Evolutionary conservation across 2,113 vertebrate species (phyloP).

Genomic region (Phrynosoma platyrhinos): DNA sequence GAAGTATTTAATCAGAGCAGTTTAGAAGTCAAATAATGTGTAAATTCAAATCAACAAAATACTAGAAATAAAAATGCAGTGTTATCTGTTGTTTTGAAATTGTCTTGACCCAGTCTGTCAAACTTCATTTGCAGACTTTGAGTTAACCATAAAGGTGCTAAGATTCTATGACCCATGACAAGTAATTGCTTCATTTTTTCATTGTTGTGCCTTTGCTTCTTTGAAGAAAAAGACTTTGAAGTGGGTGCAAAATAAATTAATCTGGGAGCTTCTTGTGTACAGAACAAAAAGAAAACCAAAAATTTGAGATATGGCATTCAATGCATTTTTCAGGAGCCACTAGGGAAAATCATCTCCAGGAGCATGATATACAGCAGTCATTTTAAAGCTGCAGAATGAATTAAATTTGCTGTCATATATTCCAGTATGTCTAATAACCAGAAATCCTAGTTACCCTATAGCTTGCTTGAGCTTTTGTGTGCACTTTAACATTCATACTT

Average conservation of each 20-base stretch:
- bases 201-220: not conserved
- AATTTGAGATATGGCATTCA: conserved; percentile 40
- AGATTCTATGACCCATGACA: not conserved
- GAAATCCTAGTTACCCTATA: conserved; percentile 19
- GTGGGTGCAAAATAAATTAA: conserved; percentile 33
- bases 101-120: conserved; percentile 21
- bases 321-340: conserved; percentile 25
- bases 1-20: conserved; percentile 26
- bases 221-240: conserved; percentile 37
- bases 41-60: conserved; percentile 34
- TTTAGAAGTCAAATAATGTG: conserved; percentile 45
- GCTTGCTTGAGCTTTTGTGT: not conserved
- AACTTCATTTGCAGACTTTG: conserved; percentile 16
- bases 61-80: not conserved
- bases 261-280: not conserved
- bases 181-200: conserved; percentile 36
- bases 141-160: conserved; percentile 19
- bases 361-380: not conserved
- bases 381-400: conserved; percentile 8
- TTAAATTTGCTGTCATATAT: conserved; percentile 1
- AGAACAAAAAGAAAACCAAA: not conserved
- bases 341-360: conserved; percentile 36
- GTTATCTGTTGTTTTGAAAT: conserved; percentile 31
- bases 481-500: not conserved
- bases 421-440: not conserved